Evolutionary conservation across 2,888 invertebrate species (phyloP).

Genomic region (Trachelus iudaicus): DNA sequence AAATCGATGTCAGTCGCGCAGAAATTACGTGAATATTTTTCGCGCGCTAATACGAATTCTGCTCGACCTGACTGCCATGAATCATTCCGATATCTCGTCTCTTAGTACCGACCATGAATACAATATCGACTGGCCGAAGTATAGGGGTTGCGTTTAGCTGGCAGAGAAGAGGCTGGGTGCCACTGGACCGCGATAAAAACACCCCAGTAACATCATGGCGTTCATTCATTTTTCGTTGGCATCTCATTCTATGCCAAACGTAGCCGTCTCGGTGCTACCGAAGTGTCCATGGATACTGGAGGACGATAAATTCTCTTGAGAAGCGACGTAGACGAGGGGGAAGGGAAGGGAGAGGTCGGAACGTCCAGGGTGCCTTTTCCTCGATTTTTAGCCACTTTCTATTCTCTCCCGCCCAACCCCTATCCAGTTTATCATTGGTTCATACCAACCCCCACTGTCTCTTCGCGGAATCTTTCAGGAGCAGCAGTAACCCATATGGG

Average conservation of each 20-base stretch:
- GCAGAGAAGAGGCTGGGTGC: neutral
- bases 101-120: conserved; percentile 53
- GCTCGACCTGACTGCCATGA: conserved; percentile 33
- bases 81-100: conserved; percentile 45
- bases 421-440: neutral
- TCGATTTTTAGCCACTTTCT: neutral
- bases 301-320: neutral
- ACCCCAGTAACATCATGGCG: conserved; percentile 6
- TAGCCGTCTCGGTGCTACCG: neutral
- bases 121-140: conserved; percentile 43
- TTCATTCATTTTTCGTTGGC: neutral
- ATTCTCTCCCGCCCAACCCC: neutral
- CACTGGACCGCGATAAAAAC: conserved; percentile 41
- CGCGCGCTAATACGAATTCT: conserved; percentile 43
- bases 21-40: conserved; percentile 25
- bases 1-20: neutral
- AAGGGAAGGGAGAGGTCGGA: neutral
- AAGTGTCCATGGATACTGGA: neutral
- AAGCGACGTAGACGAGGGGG: neutral
- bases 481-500: neutral
- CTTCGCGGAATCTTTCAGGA: neutral
- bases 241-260: neutral
- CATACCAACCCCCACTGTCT: neutral
- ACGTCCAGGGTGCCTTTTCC: neutral
- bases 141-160: neutral